Conservation (phyloP, 2,797 vertebrate genomes). For the Parotocinclus haroldoi region DNA sequence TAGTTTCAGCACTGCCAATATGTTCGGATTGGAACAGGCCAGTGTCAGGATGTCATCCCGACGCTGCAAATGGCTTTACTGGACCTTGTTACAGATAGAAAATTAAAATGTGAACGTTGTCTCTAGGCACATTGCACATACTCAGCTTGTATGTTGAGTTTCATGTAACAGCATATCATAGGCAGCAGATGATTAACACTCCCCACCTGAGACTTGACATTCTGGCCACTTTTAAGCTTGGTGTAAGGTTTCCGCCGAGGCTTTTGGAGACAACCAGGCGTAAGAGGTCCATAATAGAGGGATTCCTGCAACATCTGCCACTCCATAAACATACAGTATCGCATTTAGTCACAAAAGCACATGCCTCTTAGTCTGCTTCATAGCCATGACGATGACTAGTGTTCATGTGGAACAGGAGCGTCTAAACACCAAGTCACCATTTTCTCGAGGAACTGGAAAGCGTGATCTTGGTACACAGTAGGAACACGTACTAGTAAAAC, state of each 20-base stretch:
- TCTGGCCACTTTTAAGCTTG: constrained; percentile 22
- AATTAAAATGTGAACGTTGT: too few relatives aligned
- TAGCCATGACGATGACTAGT: constrained; percentile 5
- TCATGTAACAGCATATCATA: too few relatives aligned
- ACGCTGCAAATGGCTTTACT: too few relatives aligned
- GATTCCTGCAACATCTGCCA: constrained; percentile 45
- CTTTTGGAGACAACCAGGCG: constrained; percentile 25
- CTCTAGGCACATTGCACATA: too few relatives aligned
- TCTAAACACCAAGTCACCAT: background rate
- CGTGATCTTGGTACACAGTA: background rate
- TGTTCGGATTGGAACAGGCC: too few relatives aligned
- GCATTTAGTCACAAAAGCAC: constrained; percentile 12
- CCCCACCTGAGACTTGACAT: constrained; percentile 35
- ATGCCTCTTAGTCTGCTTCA: background rate
- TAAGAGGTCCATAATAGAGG: constrained; percentile 28
- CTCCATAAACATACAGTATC: constrained; percentile 19
- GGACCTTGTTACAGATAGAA: too few relatives aligned
- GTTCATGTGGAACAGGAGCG: constrained; percentile 14
- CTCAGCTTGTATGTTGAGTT: too few relatives aligned
- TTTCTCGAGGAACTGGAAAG: too few relatives aligned
- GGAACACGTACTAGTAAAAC: background rate
- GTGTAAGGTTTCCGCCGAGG: constrained; percentile 38
- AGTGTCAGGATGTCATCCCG: too few relatives aligned
- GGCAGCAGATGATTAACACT: constrained; percentile 1
- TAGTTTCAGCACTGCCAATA: too few relatives aligned